phyloP scores from a whole-genome alignment of 2,113 vertebrate genomes.

The Lepus europaeus region DNA sequence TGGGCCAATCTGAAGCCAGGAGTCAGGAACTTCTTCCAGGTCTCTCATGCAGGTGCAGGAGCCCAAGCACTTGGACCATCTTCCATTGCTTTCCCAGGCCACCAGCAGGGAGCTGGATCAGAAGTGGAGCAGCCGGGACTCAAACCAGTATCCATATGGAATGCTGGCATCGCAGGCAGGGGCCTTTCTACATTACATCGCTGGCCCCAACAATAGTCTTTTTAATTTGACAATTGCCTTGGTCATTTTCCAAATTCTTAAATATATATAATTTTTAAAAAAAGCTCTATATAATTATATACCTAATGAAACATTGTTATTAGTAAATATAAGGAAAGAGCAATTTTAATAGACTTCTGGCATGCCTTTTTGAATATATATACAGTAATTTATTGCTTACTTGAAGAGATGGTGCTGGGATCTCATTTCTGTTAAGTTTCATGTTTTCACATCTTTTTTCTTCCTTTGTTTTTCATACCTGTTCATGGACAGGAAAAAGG shows the following conservation, averaged over 20 bases:
- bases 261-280: not conserved
- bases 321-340: constrained; percentile 13
- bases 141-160: too few species aligned
- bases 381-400: not conserved
- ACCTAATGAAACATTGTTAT: constrained; percentile 42
- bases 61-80: too few species aligned
- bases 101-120: too few species aligned
- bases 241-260: not conserved
- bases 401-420: not conserved
- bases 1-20: too few species aligned
- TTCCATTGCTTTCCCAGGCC: too few species aligned
- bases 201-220: not conserved
- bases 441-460: constrained; percentile 37
- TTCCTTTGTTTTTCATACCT: not conserved
- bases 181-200: too few species aligned
- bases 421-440: not conserved
- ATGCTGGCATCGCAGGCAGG: too few species aligned
- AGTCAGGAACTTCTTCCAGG: too few species aligned
- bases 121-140: too few species aligned
- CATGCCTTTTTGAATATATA: not conserved
- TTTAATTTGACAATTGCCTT: not conserved
- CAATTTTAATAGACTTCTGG: constrained; percentile 37
- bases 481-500: constrained; percentile 13
- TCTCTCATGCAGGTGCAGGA: too few species aligned
- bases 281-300: not conserved